Evolutionary conservation across 2,113 vertebrate genomes (phyloP).

Genomic region (Oryzias woworae): DNA sequence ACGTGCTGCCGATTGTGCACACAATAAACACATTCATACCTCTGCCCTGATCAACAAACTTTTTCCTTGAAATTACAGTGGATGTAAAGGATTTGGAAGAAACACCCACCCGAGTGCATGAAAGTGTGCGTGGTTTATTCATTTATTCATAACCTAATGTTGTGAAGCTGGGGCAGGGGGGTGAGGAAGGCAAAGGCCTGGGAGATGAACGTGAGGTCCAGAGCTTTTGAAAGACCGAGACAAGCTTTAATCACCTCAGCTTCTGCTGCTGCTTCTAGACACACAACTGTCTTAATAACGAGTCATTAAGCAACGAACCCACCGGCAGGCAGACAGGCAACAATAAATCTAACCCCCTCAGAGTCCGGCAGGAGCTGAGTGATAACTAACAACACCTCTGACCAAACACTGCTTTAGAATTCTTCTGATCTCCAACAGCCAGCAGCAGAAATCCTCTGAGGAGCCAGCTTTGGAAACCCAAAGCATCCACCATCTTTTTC

Average conservation of each 20-base stretch:
- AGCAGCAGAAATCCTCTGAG: slow-evolving; percentile 25
- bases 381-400: slow-evolving; percentile 38
- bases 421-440: slow-evolving; percentile 30
- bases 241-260: slow-evolving; percentile 67
- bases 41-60: too few species aligned
- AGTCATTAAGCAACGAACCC: slow-evolving; percentile 65
- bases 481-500: too few species aligned
- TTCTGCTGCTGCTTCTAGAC: slow-evolving; percentile 51
- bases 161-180: slow-evolving; percentile 58
- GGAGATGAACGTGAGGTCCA: slow-evolving; percentile 43
- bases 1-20: too few species aligned
- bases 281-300: slow-evolving; percentile 61
- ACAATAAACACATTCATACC: too few species aligned
- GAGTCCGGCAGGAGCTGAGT: slow-evolving; percentile 32
- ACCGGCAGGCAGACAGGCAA: slow-evolving; percentile 53
- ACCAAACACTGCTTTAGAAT: slow-evolving; percentile 43
- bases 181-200: slow-evolving; percentile 20
- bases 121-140: slow-evolving; percentile 46
- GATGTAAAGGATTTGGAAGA: too few species aligned
- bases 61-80: too few species aligned
- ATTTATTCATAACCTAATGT: slow-evolving; percentile 70
- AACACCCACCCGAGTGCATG: background rate
- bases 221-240: slow-evolving; percentile 55
- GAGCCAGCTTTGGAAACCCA: slow-evolving; percentile 11
- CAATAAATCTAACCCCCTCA: slow-evolving; percentile 58